These are phyloP conservation scores for Drosophila oshimai DNA, from an alignment of 1,140 invertebrate species.

Conservation along the genomic window DNA sequence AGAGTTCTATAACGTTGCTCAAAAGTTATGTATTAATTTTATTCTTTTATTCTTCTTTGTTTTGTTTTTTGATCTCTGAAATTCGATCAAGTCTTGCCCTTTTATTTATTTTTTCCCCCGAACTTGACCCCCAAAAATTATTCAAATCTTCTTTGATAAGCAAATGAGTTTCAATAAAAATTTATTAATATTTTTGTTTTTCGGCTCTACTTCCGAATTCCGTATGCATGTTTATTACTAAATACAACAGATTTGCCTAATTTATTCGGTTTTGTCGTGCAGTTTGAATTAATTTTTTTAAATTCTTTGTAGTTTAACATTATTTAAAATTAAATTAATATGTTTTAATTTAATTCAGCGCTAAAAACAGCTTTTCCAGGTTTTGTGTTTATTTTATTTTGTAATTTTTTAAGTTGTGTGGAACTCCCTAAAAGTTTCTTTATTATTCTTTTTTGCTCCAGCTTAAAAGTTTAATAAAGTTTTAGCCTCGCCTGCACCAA, in stretches of 20 bases:
- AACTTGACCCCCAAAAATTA: slow-evolving; percentile 23
- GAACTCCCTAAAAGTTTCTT: neutral
- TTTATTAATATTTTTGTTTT: neutral
- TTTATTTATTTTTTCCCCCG: neutral
- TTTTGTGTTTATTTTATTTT: neutral
- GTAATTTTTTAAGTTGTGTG: neutral
- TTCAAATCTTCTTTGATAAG: slow-evolving; percentile 16
- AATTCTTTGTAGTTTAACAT: neutral
- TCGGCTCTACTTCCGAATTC: slow-evolving; percentile 23
- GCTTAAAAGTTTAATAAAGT: slow-evolving; percentile 52
- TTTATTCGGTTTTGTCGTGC: slow-evolving; percentile 9
- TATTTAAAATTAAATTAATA: neutral
- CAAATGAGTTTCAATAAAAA: slow-evolving; percentile 20
- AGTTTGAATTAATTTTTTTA: neutral
- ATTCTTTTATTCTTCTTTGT: neutral
- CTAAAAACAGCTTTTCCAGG: no score
- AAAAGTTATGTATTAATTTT: neutral
- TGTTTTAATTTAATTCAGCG: neutral
- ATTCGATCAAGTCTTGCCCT: slow-evolving; percentile 6
- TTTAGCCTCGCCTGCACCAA: slow-evolving; percentile 34
- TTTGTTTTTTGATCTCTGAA: neutral
- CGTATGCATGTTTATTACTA: neutral
- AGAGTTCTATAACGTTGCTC: no score
- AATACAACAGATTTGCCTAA: neutral
- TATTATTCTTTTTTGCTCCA: neutral